Conservation (phyloP, 2,888 invertebrate species). For the Trypoxylon attenuatum region DNA sequence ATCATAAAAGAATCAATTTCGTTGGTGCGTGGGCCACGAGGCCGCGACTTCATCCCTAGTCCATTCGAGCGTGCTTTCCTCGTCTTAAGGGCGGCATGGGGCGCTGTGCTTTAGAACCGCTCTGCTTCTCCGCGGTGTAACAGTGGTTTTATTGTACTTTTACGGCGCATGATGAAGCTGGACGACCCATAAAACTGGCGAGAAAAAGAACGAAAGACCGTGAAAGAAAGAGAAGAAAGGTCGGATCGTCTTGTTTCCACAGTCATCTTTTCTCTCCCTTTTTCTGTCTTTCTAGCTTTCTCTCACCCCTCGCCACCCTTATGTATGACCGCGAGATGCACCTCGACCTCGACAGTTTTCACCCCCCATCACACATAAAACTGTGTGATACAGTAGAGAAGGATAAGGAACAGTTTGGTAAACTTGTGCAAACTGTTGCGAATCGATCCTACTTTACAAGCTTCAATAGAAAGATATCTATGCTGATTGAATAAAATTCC, state of each 20-base stretch:
- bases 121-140: slow-evolving; percentile 63
- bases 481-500: too few relatives aligned
- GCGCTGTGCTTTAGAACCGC: slow-evolving; percentile 64
- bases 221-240: not conserved
- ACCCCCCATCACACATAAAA: slow-evolving; percentile 28
- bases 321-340: slow-evolving; percentile 35
- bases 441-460: too few relatives aligned
- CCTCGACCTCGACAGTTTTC: slow-evolving; percentile 48
- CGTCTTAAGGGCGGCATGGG: slow-evolving; percentile 50
- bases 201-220: slow-evolving; percentile 53
- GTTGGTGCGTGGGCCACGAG: slow-evolving; percentile 32
- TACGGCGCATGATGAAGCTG: slow-evolving; percentile 73
- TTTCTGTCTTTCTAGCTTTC: not conserved
- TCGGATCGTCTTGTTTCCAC: not conserved
- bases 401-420: slow-evolving; percentile 17
- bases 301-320: not conserved
- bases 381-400: too few relatives aligned
- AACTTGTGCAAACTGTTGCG: slow-evolving; percentile 34
- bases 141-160: slow-evolving; percentile 73
- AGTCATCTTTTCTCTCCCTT: slow-evolving; percentile 48
- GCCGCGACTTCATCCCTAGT: slow-evolving; percentile 27
- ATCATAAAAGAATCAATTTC: slow-evolving; percentile 74
- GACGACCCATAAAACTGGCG: slow-evolving; percentile 71
- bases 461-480: too few relatives aligned
- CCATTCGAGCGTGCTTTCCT: slow-evolving; percentile 28